A percentile compares a stretch with the other conserved stretches of the same genome.
phyloP scores from a whole-genome alignment of 2,888 invertebrate species.

The Campoletis raptor region DNA sequence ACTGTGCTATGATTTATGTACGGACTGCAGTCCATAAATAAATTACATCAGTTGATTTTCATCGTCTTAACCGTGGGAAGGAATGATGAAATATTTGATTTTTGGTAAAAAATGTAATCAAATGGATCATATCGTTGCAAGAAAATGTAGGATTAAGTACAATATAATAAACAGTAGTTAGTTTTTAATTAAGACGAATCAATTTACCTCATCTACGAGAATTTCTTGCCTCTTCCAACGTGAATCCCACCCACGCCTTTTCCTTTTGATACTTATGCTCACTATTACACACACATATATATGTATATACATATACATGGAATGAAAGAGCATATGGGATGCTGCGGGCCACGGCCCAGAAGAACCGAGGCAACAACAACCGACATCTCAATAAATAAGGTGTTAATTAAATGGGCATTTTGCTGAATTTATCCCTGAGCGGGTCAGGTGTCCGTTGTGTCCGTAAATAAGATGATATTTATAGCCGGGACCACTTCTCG shows the following conservation, averaged over 20 bases:
- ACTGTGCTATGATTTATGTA: constrained; percentile 20
- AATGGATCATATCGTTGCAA: neutral
- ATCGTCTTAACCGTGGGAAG: neutral
- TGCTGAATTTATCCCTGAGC: constrained; percentile 81
- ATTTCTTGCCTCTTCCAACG: constrained; percentile 34
- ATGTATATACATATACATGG: neutral
- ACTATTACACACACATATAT: neutral
- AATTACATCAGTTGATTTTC: neutral
- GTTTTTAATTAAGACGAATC: neutral
- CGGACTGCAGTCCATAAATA: neutral
- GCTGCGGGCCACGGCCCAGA: constrained; percentile 53
- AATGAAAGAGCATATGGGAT: constrained; percentile 44
- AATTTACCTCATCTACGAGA: constrained; percentile 11
- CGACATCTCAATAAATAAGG: constrained; percentile 84
- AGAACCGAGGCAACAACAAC: constrained; percentile 58
- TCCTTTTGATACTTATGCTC: constrained; percentile 2
- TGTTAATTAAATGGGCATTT: constrained; percentile 84
- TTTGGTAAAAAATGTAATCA: neutral
- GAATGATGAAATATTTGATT: neutral
- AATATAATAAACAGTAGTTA: neutral
- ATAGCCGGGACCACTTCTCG: constrained; percentile 76
- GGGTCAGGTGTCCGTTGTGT: constrained; percentile 71
- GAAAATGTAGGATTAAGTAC: neutral
- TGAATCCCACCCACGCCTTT: constrained; percentile 61
- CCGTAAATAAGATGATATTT: constrained; percentile 83